A percentile compares a stretch with the other conserved stretches of the same genome.
Evolutionary conservation across 35 echinoderm and acorn worm genomes (phyloP).

Genomic region (Strongylocentrotus purpuratus): DNA sequence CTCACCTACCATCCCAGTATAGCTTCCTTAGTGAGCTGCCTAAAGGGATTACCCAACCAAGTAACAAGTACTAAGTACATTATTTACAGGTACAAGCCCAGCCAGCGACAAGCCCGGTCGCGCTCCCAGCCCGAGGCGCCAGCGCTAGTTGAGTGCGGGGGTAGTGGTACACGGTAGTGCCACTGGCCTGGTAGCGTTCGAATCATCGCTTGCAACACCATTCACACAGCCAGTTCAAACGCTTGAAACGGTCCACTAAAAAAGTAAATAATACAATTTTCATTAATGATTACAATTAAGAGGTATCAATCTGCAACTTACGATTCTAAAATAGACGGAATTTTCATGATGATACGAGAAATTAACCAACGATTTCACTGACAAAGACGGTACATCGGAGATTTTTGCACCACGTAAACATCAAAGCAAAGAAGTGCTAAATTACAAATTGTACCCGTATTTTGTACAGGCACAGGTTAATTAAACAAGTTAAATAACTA

Average conservation of each 20-base stretch:
- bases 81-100: not conserved
- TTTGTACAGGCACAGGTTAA: too few species aligned
- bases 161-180: not conserved
- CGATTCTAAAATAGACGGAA: constrained; percentile 22
- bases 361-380: not conserved
- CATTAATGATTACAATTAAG: not conserved
- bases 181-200: not conserved
- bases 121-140: not conserved
- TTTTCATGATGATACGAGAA: not conserved
- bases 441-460: too few species aligned
- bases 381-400: not conserved
- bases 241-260: not conserved
- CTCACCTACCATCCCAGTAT: too few species aligned
- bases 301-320: not conserved
- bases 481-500: not conserved
- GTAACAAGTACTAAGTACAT: too few species aligned
- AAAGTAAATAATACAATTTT: not conserved
- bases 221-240: too few species aligned
- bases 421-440: too few species aligned
- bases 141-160: not conserved
- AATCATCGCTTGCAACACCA: too few species aligned
- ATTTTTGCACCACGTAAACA: not conserved
- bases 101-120: too few species aligned
- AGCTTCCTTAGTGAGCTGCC: too few species aligned
- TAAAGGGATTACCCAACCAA: too few species aligned